Conservation (phyloP, 2,797 vertebrate genomes). For the Trachops cirrhosus region DNA sequence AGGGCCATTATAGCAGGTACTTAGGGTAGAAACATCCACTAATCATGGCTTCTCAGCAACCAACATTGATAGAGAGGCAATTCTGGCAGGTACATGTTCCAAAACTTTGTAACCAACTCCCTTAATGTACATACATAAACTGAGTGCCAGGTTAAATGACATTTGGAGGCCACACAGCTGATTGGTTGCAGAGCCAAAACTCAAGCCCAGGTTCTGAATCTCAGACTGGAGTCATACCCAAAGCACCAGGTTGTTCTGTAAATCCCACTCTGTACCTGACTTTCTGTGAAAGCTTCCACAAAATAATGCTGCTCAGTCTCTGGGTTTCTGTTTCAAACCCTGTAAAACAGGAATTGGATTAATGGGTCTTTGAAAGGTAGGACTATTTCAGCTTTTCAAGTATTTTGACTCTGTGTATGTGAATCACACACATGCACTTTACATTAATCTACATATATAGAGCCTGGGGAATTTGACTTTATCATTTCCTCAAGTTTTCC, state of each 20-base stretch:
- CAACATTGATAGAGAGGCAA: background rate
- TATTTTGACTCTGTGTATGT: constrained; percentile 4
- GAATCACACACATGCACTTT: constrained; percentile 22
- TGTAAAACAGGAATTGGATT: background rate
- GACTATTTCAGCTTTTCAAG: background rate
- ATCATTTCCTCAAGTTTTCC: constrained; percentile 53
- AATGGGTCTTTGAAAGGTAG: background rate
- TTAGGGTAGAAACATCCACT: background rate
- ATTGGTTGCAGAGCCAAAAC: background rate
- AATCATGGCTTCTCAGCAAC: background rate
- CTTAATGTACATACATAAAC: background rate
- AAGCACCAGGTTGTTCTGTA: background rate
- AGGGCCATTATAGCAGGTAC: background rate
- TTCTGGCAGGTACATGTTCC: background rate
- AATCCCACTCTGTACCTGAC: background rate
- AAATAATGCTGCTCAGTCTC: background rate
- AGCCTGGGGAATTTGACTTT: constrained; percentile 20
- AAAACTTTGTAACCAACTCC: background rate
- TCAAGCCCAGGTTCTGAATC: background rate
- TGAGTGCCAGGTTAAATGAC: background rate
- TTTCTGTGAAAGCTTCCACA: background rate
- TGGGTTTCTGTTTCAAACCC: background rate
- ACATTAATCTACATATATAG: constrained; percentile 53
- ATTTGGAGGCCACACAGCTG: background rate
- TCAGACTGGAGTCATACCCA: background rate